Base-by-base conservation (phyloP, 1,140 invertebrate species). In the Drosophila guanche region DNA sequence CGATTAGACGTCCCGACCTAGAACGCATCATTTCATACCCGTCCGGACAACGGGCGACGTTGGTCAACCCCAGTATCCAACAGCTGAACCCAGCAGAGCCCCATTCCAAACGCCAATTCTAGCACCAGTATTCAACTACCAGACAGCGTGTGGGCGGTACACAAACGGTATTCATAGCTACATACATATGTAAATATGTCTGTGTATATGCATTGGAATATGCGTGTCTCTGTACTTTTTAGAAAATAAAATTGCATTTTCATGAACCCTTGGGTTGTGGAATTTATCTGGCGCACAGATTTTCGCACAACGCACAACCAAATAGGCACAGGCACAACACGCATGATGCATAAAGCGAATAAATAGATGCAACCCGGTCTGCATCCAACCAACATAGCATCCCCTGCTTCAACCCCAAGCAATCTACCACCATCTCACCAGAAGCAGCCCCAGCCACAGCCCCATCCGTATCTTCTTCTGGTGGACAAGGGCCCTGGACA, bases 161-260 rank as follows among this genome's bases (percentile, higher is more conserved):
- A 65, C 29, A 41, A 23, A 41, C 33, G 37, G 43, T 20, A 20
- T 20, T 1, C 16, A 20, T 20, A 12, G 5, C 25, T 27, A 27
- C 8, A 37, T 12, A 37, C 1, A 12, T 37, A 2, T 10, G 2
- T 12, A 0, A 4, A 4, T 12, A 10, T 37, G 33, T 12, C 0
- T 29, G 22, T 7, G 16, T 55, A 8, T n/a, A 45, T 74, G 61
- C 50, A 57, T 54, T 43, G 62, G 59, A 76, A 79, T 86, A 74
- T 78, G 74, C 66, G 75, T 79, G 27, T 5, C 48, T 29, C 58
- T 86, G 69, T 88, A 79, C 25, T 81, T 83, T 72, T 84, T 85
- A 86, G 79, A 89, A 89, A 89, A 89, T 89, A 89, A 89, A 89
- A 89, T 89, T 89, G 84, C 84, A 89, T 89, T 89, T 89, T 89